These are phyloP conservation scores for Premnoplex brunnescens DNA, from an alignment of 2,797 vertebrate genomes.

Conservation along the genomic window DNA sequence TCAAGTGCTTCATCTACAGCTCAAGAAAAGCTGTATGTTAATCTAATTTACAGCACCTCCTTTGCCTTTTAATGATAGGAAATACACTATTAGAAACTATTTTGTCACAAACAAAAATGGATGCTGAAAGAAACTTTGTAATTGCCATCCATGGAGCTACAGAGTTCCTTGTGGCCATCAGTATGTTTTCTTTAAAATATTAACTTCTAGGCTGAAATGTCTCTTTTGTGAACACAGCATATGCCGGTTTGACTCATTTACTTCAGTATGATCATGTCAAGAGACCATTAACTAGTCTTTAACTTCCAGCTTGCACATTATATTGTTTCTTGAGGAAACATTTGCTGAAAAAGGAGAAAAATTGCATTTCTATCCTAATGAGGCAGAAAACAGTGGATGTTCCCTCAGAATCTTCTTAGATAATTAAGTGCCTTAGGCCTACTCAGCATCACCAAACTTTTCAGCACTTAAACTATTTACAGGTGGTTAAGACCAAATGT, in stretches of 20 bases:
- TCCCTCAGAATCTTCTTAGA: neutral
- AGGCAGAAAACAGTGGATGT: neutral
- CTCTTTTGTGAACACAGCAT: neutral
- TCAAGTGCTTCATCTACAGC: neutral
- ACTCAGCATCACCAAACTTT: neutral
- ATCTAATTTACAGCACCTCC: neutral
- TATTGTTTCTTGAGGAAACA: neutral
- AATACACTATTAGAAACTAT: neutral
- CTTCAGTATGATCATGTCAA: neutral
- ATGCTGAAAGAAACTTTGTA: neutral
- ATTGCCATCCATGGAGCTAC: neutral
- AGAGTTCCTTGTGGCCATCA: neutral
- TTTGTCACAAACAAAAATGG: neutral
- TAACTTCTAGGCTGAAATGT: neutral
- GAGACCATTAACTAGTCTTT: neutral
- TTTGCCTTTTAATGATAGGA: neutral
- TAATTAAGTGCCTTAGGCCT: neutral
- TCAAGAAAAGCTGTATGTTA: neutral
- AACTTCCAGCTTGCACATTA: constrained; percentile 2
- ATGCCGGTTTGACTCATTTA: neutral
- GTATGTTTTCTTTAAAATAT: neutral
- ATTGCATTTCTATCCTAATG: neutral
- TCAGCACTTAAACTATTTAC: neutral
- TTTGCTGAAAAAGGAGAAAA: constrained; percentile 11
- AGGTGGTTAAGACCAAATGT: neutral